A percentile compares a stretch with the other conserved stretches of the same genome.
Evolutionary conservation across 2,113 vertebrate genomes (phyloP).

Genomic region (Terrapene triunguis): DNA sequence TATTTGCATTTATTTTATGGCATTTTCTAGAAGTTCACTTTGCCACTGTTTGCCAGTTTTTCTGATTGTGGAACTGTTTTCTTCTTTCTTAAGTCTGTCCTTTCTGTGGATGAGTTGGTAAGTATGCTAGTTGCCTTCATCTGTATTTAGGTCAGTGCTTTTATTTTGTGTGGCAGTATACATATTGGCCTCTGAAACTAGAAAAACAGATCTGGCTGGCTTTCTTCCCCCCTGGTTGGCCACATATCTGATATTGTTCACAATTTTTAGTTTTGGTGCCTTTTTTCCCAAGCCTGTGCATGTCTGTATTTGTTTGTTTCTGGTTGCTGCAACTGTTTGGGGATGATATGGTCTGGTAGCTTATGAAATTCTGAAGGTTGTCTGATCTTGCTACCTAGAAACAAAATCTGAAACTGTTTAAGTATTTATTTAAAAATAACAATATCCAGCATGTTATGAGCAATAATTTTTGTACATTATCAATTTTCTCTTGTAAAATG

Average conservation of each 20-base stretch:
- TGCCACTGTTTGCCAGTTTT: constrained; percentile 51
- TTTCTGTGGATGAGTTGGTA: constrained; percentile 94
- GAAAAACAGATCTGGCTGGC: constrained; percentile 46
- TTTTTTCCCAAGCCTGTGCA: background rate
- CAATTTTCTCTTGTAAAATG: background rate
- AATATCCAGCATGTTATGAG: background rate
- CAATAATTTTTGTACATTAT: background rate
- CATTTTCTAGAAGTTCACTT: constrained; percentile 57
- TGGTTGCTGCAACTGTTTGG: background rate
- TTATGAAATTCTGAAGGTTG: constrained; percentile 5
- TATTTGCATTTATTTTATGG: constrained; percentile 23
- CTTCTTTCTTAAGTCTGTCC: constrained; percentile 91
- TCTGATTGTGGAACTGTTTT: constrained; percentile 83
- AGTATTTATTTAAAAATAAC: background rate
- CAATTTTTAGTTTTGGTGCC: background rate
- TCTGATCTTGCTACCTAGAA: background rate
- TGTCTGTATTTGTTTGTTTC: background rate
- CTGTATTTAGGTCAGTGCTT: constrained; percentile 41
- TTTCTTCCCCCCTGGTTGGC: background rate
- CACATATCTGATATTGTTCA: background rate
- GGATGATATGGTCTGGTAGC: background rate
- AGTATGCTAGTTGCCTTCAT: constrained; percentile 80
- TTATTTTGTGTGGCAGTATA: constrained; percentile 39
- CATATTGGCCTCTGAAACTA: constrained; percentile 40
- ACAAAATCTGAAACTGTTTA: background rate